phyloP scores from a whole-genome alignment of 2,888 invertebrate species.

The Plagiodera versicolora region DNA sequence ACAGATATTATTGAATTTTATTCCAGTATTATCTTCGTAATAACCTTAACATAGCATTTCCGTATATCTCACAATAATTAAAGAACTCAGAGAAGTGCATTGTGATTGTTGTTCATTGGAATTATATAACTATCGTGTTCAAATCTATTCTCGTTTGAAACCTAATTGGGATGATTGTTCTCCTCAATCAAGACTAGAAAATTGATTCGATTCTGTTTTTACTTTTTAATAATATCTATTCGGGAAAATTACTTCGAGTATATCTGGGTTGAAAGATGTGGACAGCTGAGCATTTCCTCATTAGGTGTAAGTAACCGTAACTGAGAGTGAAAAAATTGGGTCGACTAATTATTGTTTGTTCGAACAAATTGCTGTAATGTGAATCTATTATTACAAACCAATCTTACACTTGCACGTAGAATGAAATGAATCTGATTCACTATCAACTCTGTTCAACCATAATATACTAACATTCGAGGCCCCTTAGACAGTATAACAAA shows the following conservation, averaged over 20 bases:
- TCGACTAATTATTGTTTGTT: constrained; percentile 6
- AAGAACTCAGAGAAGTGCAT: constrained; percentile 21
- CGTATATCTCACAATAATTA: constrained; percentile 15
- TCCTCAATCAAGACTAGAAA: constrained; percentile 17
- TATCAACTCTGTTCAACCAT: too few species aligned
- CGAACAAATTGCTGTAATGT: not conserved
- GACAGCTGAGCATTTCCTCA: constrained; percentile 13
- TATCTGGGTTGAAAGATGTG: constrained; percentile 13
- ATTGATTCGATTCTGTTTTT: constrained; percentile 24
- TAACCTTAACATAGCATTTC: too few species aligned
- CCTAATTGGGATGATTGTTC: constrained; percentile 23
- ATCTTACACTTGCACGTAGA: too few species aligned
- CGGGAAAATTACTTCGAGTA: not conserved
- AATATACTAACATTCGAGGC: too few species aligned
- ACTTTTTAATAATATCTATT: constrained; percentile 18
- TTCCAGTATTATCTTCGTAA: too few species aligned
- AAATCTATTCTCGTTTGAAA: constrained; percentile 23
- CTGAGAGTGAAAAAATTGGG: constrained; percentile 10
- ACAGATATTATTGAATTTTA: too few species aligned
- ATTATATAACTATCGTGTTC: constrained; percentile 23
- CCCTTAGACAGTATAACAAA: too few species aligned
- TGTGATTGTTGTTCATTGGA: constrained; percentile 20
- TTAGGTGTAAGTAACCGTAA: constrained; percentile 8
- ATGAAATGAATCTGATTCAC: too few species aligned
- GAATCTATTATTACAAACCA: too few species aligned